Percentiles rank a stretch among this genome's conserved stretches.
These are phyloP conservation scores for Cettia cetti DNA, from an alignment of 2,113 vertebrate species.

Conservation along the genomic window DNA sequence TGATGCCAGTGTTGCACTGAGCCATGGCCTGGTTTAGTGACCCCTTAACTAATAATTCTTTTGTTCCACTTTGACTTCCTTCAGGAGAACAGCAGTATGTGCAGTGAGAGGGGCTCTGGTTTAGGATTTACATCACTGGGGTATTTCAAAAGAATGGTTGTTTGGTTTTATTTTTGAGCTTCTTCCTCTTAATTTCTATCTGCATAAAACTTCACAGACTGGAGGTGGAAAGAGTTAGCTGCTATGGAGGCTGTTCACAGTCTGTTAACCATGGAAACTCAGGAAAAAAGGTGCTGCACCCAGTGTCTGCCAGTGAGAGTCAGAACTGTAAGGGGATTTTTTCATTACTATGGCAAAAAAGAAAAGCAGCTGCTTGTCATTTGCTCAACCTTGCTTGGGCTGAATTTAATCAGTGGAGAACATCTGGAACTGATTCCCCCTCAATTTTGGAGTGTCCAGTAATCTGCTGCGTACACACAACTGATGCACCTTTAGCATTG, in stretches of 20 bases:
- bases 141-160: neutral
- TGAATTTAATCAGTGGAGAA: constrained; percentile 27
- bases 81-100: neutral
- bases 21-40: neutral
- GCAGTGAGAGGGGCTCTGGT: neutral
- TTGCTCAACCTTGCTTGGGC: constrained; percentile 23
- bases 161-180: neutral
- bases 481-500: neutral
- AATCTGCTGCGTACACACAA: neutral
- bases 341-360: neutral
- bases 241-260: neutral
- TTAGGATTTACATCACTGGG: neutral
- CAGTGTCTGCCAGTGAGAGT: neutral
- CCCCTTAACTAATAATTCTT: neutral
- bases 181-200: neutral
- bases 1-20: neutral
- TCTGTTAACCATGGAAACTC: neutral
- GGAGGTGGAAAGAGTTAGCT: neutral
- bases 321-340: neutral
- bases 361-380: constrained; percentile 41
- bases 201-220: neutral
- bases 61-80: neutral
- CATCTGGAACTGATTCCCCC: constrained; percentile 45
- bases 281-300: neutral
- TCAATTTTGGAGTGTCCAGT: neutral